Evolutionary conservation across 2,113 vertebrate genomes (phyloP), one percentile per base, ranked within the genome.

Genomic region (Lamprologus ornatipinnis): DNA sequence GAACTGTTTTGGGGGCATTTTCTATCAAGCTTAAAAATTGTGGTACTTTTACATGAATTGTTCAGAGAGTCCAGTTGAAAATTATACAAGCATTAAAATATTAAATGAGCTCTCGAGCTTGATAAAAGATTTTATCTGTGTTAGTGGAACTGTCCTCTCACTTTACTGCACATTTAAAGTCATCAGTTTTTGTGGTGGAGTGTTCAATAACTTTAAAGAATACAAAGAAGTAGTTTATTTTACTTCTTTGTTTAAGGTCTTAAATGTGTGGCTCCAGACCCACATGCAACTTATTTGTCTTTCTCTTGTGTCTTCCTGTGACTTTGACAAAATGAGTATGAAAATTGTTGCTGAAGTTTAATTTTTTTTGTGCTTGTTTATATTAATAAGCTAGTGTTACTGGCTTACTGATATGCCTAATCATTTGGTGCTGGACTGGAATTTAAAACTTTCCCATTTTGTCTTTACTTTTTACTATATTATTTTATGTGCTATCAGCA

Each of bases 161-260:
- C 60, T 37, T 37, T 7, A 37, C 33, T 65, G 10, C 60, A 65
- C 17, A 65, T 65, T 37, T 37, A 37, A 65, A 65, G 33, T 37
- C 17, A 13, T 37, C 60, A 37, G 19, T 65, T 65, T 65, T 65
- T 65, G 31, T 65, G 60, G 60, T 12, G 60, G 60, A 65, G 60
- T 37, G 17, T 65, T 65, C 33, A 65, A n/a, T 0, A 21, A 7
- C 19, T 65, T 37, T 65, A 21, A 65, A 65, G 19, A 37, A 65
- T 37, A 65, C 19, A 65, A 3, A 65, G 60, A 65, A 65, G 33
- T 37, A 1, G 17, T 5, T 65, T 21, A 37, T 13, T 65, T 65
- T 65, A n/a, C 60, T 65, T n/a, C 4, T 37, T 37, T 65, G 31
- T 4, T 65, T 8, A 37, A 37, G 0, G 31, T 37, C 33, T 65